A percentile compares a stretch with the other conserved stretches of the same genome.
These are phyloP conservation scores for Dromococcyx pavoninus DNA, from an alignment of 2,797 vertebrate genomes.

Conservation along the genomic window DNA sequence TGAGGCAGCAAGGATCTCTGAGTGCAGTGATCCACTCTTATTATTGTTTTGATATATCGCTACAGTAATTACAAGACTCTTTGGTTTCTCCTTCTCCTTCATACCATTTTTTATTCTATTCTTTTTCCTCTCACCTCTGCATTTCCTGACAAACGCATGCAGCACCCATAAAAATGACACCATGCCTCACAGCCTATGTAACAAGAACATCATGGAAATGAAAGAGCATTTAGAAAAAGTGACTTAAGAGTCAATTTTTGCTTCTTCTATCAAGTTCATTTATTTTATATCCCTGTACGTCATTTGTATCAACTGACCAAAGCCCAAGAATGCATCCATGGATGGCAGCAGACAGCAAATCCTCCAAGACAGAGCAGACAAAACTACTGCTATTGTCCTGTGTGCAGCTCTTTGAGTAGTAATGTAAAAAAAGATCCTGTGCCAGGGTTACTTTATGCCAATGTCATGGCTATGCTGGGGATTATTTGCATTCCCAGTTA, in stretches of 20 bases:
- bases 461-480: neutral
- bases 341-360: neutral
- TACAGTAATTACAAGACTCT: neutral
- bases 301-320: neutral
- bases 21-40: neutral
- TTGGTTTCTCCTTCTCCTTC: neutral
- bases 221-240: neutral
- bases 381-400: accelerated
- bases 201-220: neutral
- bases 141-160: neutral
- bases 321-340: neutral
- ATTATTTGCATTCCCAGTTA: neutral
- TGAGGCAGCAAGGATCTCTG: neutral
- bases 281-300: neutral
- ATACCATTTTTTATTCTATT: neutral
- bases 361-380: neutral
- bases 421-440: neutral
- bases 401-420: neutral
- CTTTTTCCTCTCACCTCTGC: neutral
- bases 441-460: neutral
- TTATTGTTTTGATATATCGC: neutral
- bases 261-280: neutral
- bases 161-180: neutral
- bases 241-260: neutral
- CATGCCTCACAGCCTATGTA: neutral